Base-by-base conservation (phyloP, 2,888 invertebrate genomes). In the Alloscopus bannaensis region DNA sequence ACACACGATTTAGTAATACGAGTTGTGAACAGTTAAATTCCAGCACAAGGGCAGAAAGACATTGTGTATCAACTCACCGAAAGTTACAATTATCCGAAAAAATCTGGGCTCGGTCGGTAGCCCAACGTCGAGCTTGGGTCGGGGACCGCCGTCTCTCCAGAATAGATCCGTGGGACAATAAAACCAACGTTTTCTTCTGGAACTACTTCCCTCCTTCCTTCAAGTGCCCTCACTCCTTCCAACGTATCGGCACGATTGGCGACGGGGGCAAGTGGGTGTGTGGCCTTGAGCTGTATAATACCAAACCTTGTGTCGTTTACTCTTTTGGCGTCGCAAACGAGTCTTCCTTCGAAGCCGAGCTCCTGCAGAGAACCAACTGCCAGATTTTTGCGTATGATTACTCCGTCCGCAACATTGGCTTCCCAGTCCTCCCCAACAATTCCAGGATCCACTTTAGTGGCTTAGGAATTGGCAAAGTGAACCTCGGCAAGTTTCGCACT, bases 201-300 rank as follows among this genome's bases (percentile, higher is more conserved):
- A 70, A 70, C 65, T 80, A 75, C 40, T 75, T 75, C 52, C 29
- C 69, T 57, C 80, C 80, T 3, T 55, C 75, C 26, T 80, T 80
- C 70, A 75, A 69, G 50, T 80, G 80, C 31, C 75, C 80, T 29
- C 66, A 69, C 50, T 64, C 75, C 18, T 55, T 70, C 16, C 47
- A 80, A 36, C 80, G 80, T 16, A 36, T 80, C n/a, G 80, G 80
- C 28, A 26, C 24, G 20, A 62, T 73, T 73, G 80, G 80, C 6
- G 80, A 80, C 26, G 80, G 80, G 24, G 80, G 80, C 0, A 80
- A 80, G 28, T 80, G 80, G 80, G 40, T 80, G 11, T 80, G 80
- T 52, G 80, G 80, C n/a, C 36, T 80, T 13, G 64, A 80, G 28
- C 26, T 73, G 20, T 69, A 45, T 20, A 72, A 79, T 29, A 18